Percentiles rank a stretch among this genome's conserved stretches.
Evolutionary conservation across 2,888 invertebrate species (phyloP).

Genomic region (Aspidiotus destructor): DNA sequence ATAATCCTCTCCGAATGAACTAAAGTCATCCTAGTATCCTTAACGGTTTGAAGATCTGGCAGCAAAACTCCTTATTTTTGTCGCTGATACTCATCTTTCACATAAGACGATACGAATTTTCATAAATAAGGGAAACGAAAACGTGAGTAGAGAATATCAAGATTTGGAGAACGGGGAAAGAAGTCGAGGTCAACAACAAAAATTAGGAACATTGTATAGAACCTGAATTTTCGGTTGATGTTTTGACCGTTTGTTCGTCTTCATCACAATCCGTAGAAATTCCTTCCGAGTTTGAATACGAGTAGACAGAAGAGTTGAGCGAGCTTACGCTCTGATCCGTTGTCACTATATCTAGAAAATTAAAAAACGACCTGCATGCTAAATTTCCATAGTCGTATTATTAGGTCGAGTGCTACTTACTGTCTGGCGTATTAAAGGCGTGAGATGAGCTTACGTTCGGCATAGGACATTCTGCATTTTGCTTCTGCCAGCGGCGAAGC

Average conservation of each 20-base stretch:
- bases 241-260: conserved; percentile 43
- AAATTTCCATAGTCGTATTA: not conserved
- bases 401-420: not conserved
- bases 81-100: too few relatives aligned
- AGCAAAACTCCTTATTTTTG: too few relatives aligned
- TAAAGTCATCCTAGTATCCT: too few relatives aligned
- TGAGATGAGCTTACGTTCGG: not conserved
- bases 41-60: too few relatives aligned
- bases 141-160: too few relatives aligned
- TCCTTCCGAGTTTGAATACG: conserved; percentile 43
- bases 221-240: too few relatives aligned
- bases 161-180: too few relatives aligned
- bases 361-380: not conserved
- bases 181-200: too few relatives aligned
- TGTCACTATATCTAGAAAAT: conserved; percentile 41
- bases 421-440: not conserved
- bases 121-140: too few relatives aligned
- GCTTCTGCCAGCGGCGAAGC: conserved; percentile 48
- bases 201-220: too few relatives aligned
- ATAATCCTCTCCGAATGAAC: too few relatives aligned
- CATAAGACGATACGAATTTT: too few relatives aligned
- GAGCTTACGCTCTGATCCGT: conserved; percentile 50
- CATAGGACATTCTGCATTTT: conserved; percentile 42
- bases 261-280: conserved; percentile 48
- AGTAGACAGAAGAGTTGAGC: conserved; percentile 45